Evolutionary conservation across 2,113 vertebrate genomes (phyloP).

Genomic region (Dendrocopos noguchii): DNA sequence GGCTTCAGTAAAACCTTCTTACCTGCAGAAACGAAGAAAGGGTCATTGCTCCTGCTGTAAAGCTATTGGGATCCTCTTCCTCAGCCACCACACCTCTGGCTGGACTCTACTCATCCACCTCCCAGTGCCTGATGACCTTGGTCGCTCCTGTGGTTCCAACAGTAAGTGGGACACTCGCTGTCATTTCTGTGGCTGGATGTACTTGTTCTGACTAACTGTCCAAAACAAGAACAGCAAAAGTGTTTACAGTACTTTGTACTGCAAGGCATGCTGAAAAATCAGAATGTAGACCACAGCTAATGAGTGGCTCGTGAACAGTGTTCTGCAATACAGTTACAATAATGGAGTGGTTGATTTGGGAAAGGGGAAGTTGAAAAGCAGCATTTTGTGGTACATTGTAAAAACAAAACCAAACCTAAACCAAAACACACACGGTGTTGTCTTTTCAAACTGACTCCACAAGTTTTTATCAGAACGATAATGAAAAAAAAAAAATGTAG

Average conservation of each 20-base stretch:
- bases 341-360: background rate
- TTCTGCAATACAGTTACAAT: background rate
- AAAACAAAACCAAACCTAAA: background rate
- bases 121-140: background rate
- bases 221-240: background rate
- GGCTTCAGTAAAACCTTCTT: background rate
- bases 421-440: background rate
- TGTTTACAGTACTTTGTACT: background rate
- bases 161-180: background rate
- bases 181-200: background rate
- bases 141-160: background rate
- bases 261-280: background rate
- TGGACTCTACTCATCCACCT: background rate
- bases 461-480: background rate
- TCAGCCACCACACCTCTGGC: background rate
- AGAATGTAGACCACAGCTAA: background rate
- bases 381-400: background rate
- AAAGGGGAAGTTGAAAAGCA: background rate
- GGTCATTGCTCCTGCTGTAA: conserved; percentile 5
- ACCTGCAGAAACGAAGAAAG: conserved; percentile 12
- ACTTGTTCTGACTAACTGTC: background rate
- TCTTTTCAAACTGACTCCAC: background rate
- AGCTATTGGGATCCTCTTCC: background rate
- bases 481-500: background rate
- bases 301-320: background rate